Conservation (phyloP, 37 sponge, comb jelly and placozoan species). For the Petrosia ficiformis region DNA sequence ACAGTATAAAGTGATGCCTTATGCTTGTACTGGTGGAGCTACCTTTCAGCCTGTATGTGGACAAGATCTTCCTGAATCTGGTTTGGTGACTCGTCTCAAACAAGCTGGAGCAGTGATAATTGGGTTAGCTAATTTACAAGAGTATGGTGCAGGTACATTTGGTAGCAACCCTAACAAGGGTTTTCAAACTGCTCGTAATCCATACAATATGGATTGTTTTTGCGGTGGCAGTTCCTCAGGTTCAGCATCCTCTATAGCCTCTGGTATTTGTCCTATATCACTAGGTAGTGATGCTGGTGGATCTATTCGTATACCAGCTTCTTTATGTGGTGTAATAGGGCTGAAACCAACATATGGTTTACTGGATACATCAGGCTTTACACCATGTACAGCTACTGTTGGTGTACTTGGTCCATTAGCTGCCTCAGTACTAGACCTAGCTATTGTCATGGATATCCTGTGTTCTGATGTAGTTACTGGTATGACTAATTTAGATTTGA, state of each 20-base stretch:
- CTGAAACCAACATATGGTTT: conserved; percentile 80
- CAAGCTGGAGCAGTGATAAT: conserved; percentile 80
- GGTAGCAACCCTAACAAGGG: conserved; percentile 82
- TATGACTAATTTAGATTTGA: conserved; percentile 20
- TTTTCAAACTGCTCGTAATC: conserved; percentile 82
- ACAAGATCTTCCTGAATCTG: conserved; percentile 43
- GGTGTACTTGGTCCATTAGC: conserved; percentile 55
- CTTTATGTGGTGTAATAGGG: no score
- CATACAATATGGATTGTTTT: conserved; percentile 71
- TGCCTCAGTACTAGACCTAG: conserved; percentile 61
- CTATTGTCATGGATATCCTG: conserved; percentile 48
- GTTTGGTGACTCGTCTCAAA: conserved; percentile 54
- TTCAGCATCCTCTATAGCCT: conserved; percentile 78
- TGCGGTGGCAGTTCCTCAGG: conserved; percentile 91
- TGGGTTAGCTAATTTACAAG: conserved; percentile 88
- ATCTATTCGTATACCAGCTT: no score
- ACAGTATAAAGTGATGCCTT: conserved; percentile 63
- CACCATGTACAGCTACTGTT: conserved; percentile 41
- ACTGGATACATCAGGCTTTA: conserved; percentile 17
- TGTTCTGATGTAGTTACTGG: conserved; percentile 25
- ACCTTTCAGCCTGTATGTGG: conserved; percentile 18
- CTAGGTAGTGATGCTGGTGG: no score
- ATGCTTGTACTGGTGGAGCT: conserved; percentile 45
- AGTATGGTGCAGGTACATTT: conserved; percentile 86
- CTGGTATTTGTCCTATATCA: conserved; percentile 82